These are phyloP conservation scores for Anguilla obscura DNA, from an alignment of 2,797 vertebrate genomes.

Conservation along the genomic window DNA sequence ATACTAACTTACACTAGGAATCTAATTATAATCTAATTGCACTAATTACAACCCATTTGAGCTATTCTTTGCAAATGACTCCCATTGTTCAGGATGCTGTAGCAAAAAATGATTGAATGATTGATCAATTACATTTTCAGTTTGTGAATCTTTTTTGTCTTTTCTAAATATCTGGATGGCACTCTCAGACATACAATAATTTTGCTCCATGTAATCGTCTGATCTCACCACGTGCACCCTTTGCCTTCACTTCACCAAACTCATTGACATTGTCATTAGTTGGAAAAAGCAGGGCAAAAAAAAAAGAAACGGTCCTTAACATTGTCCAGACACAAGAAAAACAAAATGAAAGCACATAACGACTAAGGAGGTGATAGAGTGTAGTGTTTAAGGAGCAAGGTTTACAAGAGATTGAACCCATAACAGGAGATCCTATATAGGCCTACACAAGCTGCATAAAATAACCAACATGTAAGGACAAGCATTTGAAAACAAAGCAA, in stretches of 20 bases:
- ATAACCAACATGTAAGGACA: neutral
- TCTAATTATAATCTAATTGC: constrained; percentile 17
- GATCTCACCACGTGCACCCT: neutral
- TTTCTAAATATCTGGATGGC: neutral
- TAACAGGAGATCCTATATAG: neutral
- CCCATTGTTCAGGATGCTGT: neutral
- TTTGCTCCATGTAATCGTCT: neutral
- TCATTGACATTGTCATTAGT: neutral
- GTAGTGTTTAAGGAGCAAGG: neutral
- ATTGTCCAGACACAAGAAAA: neutral
- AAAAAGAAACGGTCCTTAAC: neutral
- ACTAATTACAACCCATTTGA: constrained; percentile 12
- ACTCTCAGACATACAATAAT: neutral
- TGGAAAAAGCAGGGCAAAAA: neutral
- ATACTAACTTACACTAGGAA: neutral
- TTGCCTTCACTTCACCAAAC: too few species aligned
- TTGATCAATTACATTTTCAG: neutral
- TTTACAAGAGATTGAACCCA: neutral
- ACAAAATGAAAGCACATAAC: neutral
- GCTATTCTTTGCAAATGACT: constrained; percentile 8
- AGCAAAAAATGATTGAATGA: neutral
- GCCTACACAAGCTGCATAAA: neutral
- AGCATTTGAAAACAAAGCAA: neutral
- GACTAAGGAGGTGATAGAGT: neutral
- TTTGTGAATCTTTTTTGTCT: neutral